phyloP scores from a whole-genome alignment of 2,113 vertebrate genomes.

The Sminthopsis crassicaudata region DNA sequence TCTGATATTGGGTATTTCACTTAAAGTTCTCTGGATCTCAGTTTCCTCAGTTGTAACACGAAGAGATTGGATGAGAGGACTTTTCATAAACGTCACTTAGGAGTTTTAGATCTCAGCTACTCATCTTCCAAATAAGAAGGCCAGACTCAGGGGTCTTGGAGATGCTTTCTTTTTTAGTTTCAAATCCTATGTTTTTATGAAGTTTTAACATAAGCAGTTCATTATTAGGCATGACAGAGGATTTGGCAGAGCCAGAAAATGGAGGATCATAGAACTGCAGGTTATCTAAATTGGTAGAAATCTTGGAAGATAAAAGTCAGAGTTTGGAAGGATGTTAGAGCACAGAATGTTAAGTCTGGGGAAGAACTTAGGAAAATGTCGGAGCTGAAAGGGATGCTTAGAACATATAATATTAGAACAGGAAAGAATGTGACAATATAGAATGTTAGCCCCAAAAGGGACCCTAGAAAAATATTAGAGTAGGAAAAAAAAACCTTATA shows the following conservation, averaged over 20 bases:
- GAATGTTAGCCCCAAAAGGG: background rate
- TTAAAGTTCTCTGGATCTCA: background rate
- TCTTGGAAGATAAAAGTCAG: background rate
- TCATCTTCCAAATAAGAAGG: background rate
- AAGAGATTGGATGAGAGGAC: background rate
- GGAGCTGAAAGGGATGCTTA: too few relatives aligned
- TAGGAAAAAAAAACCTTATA: background rate
- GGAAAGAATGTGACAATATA: background rate
- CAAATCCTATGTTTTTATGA: background rate
- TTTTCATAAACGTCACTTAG: background rate
- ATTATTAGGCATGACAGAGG: background rate
- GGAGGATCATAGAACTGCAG: background rate
- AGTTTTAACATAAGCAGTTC: background rate
- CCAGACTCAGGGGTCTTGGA: background rate
- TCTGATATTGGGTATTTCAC: background rate
- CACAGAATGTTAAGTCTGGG: too few relatives aligned
- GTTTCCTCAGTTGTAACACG: background rate
- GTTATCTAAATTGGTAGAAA: background rate
- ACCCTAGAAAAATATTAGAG: background rate
- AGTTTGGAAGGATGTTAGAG: too few relatives aligned
- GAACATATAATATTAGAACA: background rate
- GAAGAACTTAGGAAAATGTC: too few relatives aligned
- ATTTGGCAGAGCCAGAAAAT: background rate
- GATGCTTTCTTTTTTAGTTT: background rate
- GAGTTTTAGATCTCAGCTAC: background rate